Conservation (phyloP, 2,888 invertebrate genomes). For the Choristoneura rosaceana region DNA sequence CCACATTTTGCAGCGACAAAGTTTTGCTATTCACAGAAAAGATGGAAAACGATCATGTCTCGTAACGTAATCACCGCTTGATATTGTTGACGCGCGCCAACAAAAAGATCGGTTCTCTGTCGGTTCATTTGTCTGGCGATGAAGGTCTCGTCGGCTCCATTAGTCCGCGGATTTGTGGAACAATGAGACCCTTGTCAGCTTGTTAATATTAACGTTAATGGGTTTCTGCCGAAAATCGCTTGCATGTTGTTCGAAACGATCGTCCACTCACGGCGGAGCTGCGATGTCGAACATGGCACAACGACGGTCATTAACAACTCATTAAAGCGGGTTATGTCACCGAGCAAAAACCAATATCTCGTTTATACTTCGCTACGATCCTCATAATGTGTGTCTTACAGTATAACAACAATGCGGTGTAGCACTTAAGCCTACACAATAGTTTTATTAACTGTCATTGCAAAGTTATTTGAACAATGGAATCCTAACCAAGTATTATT, state of each 20-base stretch:
- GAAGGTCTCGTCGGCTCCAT: conserved; percentile 53
- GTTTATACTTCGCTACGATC: background rate
- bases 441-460: background rate
- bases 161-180: conserved; percentile 46
- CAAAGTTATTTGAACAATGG: background rate
- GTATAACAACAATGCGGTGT: background rate
- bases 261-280: conserved; percentile 32
- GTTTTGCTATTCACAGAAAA: conserved; percentile 14
- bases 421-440: conserved; percentile 3
- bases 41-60: conserved; percentile 11
- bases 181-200: conserved; percentile 58
- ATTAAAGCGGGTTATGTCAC: conserved; percentile 52
- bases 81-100: conserved; percentile 51
- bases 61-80: conserved; percentile 53
- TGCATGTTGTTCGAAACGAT: conserved; percentile 19
- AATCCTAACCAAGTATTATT: background rate
- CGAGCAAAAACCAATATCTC: conserved; percentile 45
- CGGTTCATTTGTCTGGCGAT: conserved; percentile 61
- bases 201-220: conserved; percentile 53
- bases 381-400: background rate
- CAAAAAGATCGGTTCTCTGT: conserved; percentile 52
- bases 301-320: conserved; percentile 49
- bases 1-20: background rate
- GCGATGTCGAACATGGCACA: conserved; percentile 43
- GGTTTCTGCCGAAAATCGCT: conserved; percentile 43